Conservation (phyloP, 2,888 invertebrate genomes). For the Reticulitermes lucifugus region DNA sequence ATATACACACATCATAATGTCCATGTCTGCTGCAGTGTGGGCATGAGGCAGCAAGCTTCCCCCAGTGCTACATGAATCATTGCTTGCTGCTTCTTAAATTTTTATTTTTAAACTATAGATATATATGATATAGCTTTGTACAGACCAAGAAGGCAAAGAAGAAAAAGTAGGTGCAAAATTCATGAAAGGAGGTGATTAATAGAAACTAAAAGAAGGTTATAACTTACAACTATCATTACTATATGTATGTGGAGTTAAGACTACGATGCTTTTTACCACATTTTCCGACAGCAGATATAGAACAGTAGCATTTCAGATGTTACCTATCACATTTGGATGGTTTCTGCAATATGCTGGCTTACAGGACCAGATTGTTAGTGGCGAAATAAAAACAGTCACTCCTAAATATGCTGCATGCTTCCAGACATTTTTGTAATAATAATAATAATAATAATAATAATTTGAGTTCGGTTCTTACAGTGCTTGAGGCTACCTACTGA, state of each 20-base stretch:
- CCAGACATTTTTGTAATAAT: too few relatives aligned
- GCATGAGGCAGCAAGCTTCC: conserved; percentile 38
- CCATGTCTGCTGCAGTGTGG: conserved; percentile 38
- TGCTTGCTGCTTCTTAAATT: conserved; percentile 38
- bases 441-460: too few relatives aligned
- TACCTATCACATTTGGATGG: conserved; percentile 42
- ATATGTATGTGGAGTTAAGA: conserved; percentile 43
- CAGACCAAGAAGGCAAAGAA: conserved; percentile 44
- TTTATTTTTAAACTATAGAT: conserved; percentile 50
- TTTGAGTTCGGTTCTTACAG: too few relatives aligned
- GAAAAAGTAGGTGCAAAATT: conserved; percentile 48
- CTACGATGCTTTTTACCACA: conserved; percentile 49
- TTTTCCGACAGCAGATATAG: conserved; percentile 46
- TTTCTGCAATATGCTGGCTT: conserved; percentile 23
- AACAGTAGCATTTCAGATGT: conserved; percentile 48
- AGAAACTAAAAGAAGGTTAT: conserved; percentile 13
- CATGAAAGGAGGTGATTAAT: conserved; percentile 39
- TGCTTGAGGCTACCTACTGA: too few relatives aligned
- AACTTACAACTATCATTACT: conserved; percentile 43
- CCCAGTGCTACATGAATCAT: conserved; percentile 38
- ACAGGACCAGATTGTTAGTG: too few relatives aligned
- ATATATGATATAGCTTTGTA: conserved; percentile 52
- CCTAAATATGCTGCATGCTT: too few relatives aligned
- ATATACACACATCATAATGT: conserved; percentile 35
- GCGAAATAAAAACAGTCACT: too few relatives aligned